phyloP scores from a whole-genome alignment of 2,888 invertebrate genomes.

The Volucella inanis region DNA sequence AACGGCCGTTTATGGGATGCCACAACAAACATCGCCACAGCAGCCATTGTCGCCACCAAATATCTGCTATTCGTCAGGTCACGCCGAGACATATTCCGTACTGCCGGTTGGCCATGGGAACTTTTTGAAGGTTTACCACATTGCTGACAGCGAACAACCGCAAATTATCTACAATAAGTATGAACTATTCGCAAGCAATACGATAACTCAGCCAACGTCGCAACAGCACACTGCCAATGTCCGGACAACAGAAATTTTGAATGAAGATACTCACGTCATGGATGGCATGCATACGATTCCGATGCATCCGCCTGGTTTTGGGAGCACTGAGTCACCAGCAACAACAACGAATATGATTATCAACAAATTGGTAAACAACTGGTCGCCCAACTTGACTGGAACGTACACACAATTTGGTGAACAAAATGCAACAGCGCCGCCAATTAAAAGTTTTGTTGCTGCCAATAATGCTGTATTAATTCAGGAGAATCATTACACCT shows the following conservation, averaged over 20 bases:
- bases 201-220: conserved; percentile 78
- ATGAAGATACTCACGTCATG: conserved; percentile 43
- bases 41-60: conserved; percentile 49
- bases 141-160: conserved; percentile 78
- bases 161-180: conserved; percentile 80
- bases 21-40: conserved; percentile 20
- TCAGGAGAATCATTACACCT: conserved; percentile 58
- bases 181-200: conserved; percentile 81
- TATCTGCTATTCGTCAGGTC: conserved; percentile 72
- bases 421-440: conserved; percentile 41
- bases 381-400: conserved; percentile 82
- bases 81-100: conserved; percentile 81
- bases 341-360: conserved; percentile 80
- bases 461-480: conserved; percentile 66
- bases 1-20: conserved; percentile 38
- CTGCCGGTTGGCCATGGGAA: conserved; percentile 82
- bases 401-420: conserved; percentile 80
- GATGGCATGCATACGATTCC: conserved; percentile 57
- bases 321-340: conserved; percentile 50
- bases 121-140: conserved; percentile 82
- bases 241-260: conserved; percentile 41
- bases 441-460: conserved; percentile 48
- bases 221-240: conserved; percentile 57
- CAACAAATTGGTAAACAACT: conserved; percentile 81
- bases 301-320: conserved; percentile 44